Evolutionary conservation across 1,140 invertebrate genomes (phyloP).

Genomic region (Harpegnathos saltator): DNA sequence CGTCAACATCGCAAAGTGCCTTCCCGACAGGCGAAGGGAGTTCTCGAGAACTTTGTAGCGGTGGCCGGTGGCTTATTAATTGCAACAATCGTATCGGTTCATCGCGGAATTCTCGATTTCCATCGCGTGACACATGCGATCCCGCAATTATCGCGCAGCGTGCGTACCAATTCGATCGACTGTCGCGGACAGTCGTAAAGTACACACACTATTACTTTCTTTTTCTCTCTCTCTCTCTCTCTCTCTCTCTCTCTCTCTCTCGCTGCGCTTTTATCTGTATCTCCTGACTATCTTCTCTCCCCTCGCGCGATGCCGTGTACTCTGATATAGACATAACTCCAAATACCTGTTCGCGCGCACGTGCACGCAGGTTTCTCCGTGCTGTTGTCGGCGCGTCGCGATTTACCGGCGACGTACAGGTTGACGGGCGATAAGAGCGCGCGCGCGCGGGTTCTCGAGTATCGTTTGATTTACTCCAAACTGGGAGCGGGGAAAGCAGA

Average conservation of each 20-base stretch:
- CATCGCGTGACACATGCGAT: conserved; percentile 55
- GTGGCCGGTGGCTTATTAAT: neutral
- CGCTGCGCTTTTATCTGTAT: conserved; percentile 2
- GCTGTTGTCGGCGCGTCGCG: neutral
- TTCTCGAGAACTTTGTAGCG: neutral
- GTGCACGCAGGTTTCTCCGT: neutral
- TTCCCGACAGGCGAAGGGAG: neutral
- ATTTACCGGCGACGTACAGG: conserved; percentile 42
- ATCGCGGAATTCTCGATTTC: neutral
- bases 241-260: neutral
- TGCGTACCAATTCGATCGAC: conserved; percentile 54
- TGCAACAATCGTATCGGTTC: conserved; percentile 10
- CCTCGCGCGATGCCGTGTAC: neutral
- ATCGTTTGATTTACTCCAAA: neutral
- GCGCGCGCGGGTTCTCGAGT: too few relatives aligned
- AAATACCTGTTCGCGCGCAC: conserved; percentile 25
- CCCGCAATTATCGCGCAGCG: conserved; percentile 70
- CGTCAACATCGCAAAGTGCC: too few relatives aligned
- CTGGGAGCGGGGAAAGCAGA: neutral
- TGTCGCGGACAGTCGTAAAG: conserved; percentile 60
- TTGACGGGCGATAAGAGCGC: conserved; percentile 25
- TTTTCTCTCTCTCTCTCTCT: too few relatives aligned
- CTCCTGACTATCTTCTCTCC: neutral
- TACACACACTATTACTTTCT: too few relatives aligned
- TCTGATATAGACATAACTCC: conserved; percentile 68